Base-by-base conservation (phyloP, 2,113 vertebrate genomes). In the Nycticorax nycticorax region DNA sequence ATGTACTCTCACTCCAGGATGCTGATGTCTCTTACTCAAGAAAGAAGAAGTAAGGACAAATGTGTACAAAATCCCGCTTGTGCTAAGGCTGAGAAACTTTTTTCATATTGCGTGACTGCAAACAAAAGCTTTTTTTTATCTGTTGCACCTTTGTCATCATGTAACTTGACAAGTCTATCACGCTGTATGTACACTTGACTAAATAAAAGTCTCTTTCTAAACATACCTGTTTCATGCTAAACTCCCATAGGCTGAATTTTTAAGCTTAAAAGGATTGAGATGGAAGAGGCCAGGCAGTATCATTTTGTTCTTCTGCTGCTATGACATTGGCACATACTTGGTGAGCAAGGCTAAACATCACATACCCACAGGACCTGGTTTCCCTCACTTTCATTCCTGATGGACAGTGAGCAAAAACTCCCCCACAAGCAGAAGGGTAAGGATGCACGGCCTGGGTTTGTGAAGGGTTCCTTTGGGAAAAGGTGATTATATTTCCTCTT, bases 11-110 rank as follows among this genome's bases (percentile, higher is more conserved):
- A 22, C 63, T 97, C 35, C 95, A 99, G 99, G 99, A 99, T 66
- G 99, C 99, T 33, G 99, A 99, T 96, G 93, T 96, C 39, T 98
- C 98, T 37, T 99, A 99, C 53, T 99, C 98, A 95, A 98, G 95
- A 71, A 98, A 98, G 95, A 97, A 47, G 94, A 98, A 95, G 50
- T 98, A 88, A 98, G 72, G 59, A 91, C 5, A 12, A 48, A 28
- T 0, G 0, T 57, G 62, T 32, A 63, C 74, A 48, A 52, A 59
- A 23, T n/a, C n/a, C 35, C 30, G 41, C 39, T 47, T 33, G 7
- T 63, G 72, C 68, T 56, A 32, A 64, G 39, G 77, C 77, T 82
- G 81, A 76, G 55, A 73, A 77, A 32, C n/a, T 13, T n/a, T 67
- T 90, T 74, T 67, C 53, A 10, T 39, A 27, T 1, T 30, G 14